Evolutionary conservation across 2,797 vertebrate species (phyloP), one percentile per base, ranked within the genome.

Genomic region (Nannoperca obscura): DNA sequence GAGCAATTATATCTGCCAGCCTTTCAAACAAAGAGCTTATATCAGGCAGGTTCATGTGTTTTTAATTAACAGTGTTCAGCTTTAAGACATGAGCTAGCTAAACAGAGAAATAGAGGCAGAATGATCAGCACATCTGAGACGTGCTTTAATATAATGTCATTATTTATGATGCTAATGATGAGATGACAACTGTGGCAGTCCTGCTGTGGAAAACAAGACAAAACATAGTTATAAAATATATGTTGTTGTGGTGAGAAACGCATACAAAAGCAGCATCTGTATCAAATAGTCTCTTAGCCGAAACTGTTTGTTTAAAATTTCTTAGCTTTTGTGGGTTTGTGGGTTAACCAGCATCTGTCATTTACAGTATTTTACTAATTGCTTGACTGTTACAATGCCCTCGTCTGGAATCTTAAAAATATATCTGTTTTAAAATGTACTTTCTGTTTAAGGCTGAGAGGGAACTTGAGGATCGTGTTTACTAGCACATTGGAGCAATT

Each of bases 1-100:
- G 89, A 91, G 92, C 90, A 92, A 92, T 94, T 93, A 93, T 92
- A 91, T 93, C 86, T 93, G 89, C 89, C 91, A 91, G 88, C 87
- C 89, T 91, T 91, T 93, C 89, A 93, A 92, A 94, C 91, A 93
- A 91, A 93, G 90, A 83, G 81, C 82, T 86, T 74, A 84, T 92
- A 91, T 92, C 92, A 89, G 84, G 82, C 85, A 92, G 85, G 88
- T 92, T 92, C 90, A 89, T 91, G 90, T 93, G 92, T 92, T 91
- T 94, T 93, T 91, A 92, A 94, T 93, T 93, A 93, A 90, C 88
- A 78, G 79, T 46, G 59, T 81, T 90, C 80, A 75, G 88, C 76
- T 84, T 73, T 84, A 82, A 87, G 89, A 86, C 76, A 80, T 73
- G 78, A 89, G 89, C 67, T 24, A 71, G 71, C 78, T 69, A 69